Conservation (phyloP, 2,888 invertebrate genomes). For the Alitta virens region DNA sequence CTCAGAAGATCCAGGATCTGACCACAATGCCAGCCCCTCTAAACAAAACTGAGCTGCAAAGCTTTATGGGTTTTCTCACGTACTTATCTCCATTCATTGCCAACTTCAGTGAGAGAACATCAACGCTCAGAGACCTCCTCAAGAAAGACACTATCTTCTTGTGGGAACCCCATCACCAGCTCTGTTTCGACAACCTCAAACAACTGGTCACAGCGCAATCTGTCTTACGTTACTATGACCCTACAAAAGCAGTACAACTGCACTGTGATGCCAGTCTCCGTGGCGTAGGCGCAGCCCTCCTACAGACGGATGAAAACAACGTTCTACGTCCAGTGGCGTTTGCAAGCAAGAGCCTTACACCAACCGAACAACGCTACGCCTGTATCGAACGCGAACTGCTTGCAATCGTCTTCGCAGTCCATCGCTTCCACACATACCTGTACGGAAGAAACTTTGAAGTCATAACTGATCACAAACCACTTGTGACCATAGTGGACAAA, state of each 20-base stretch:
- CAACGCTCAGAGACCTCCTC: constrained; percentile 18
- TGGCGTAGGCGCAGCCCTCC: constrained; percentile 30
- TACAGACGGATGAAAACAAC: too few species aligned
- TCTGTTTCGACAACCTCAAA: too few species aligned
- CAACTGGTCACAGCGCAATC: neutral
- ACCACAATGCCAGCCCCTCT: constrained; percentile 22
- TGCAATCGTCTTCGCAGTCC: too few species aligned
- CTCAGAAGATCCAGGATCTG: constrained; percentile 21
- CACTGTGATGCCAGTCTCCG: constrained; percentile 9
- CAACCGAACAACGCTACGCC: too few species aligned
- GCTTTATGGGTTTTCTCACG: constrained; percentile 21
- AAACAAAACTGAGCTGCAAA: constrained; percentile 21
- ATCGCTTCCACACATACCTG: too few species aligned
- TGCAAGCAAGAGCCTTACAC: too few species aligned
- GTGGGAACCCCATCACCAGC: constrained; percentile 18
- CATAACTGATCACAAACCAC: too few species aligned
- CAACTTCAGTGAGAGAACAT: constrained; percentile 11
- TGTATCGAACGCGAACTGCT: too few species aligned
- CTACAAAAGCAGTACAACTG: constrained; percentile 6
- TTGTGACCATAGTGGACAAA: too few species aligned
- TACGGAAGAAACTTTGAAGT: too few species aligned
- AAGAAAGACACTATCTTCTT: constrained; percentile 17
- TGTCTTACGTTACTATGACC: constrained; percentile 12
- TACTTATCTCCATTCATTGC: constrained; percentile 20
- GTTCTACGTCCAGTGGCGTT: too few species aligned